Conservation (phyloP, 2,888 invertebrate species). For the Griposia aprilina region DNA sequence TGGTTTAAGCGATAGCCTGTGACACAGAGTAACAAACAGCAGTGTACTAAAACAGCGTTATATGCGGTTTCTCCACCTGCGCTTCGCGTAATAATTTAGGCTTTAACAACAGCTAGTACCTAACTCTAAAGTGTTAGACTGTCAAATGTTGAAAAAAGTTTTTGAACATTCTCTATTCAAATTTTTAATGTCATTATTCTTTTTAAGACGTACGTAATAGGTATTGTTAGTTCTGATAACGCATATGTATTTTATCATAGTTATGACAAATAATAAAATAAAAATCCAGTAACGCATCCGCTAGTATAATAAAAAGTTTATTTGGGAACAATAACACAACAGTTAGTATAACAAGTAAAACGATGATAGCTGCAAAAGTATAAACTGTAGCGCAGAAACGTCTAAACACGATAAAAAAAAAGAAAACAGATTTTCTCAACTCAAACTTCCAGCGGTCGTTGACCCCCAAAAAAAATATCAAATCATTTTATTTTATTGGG, state of each 20-base stretch:
- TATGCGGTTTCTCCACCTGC: constrained; percentile 28
- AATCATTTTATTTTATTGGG: too few species aligned
- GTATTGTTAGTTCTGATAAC: neutral
- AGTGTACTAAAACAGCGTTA: constrained; percentile 23
- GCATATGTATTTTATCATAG: neutral
- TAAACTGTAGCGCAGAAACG: too few species aligned
- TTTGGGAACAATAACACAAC: too few species aligned
- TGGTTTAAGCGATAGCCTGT: neutral
- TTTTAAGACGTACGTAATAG: neutral
- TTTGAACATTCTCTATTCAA: neutral
- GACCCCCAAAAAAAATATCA: too few species aligned
- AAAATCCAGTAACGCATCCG: neutral
- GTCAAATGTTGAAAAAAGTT: constrained; percentile 6
- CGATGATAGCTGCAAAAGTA: too few species aligned
- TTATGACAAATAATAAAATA: neutral
- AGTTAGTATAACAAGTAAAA: too few species aligned
- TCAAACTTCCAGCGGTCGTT: too few species aligned
- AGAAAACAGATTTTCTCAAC: too few species aligned
- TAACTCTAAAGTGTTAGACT: neutral
- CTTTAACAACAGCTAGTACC: constrained; percentile 15
- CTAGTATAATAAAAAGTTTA: too few species aligned
- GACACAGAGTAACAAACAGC: constrained; percentile 28
- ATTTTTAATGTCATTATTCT: neutral
- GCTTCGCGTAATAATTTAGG: constrained; percentile 21
- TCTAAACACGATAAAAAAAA: too few species aligned